phyloP scores from a whole-genome alignment of 2,888 invertebrate species.

The Merodon equestris region DNA sequence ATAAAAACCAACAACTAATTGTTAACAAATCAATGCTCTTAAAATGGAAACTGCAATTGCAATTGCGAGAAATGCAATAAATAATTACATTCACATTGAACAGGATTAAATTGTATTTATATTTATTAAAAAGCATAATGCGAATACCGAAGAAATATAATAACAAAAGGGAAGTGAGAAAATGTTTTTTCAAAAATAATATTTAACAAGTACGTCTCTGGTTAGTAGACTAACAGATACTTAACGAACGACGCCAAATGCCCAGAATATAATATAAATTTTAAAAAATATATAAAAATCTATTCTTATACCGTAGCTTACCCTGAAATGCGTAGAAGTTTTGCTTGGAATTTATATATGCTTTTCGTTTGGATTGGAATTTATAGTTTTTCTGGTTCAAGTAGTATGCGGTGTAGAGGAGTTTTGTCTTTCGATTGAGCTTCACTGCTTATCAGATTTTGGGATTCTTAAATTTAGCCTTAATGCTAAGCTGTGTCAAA shows the following conservation, averaged over 20 bases:
- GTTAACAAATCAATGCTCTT: slow-evolving; percentile 62
- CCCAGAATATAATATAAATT: too few relatives aligned
- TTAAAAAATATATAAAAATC: slow-evolving; percentile 29
- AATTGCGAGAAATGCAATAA: slow-evolving; percentile 46
- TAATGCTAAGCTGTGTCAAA: too few relatives aligned
- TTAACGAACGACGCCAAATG: slow-evolving; percentile 61
- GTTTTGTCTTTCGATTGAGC: too few relatives aligned
- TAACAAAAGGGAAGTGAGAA: slow-evolving; percentile 7
- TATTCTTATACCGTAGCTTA: slow-evolving; percentile 36
- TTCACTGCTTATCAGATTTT: too few relatives aligned
- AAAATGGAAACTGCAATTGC: slow-evolving; percentile 49
- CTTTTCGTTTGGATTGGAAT: too few relatives aligned
- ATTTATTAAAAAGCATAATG: slow-evolving; percentile 54
- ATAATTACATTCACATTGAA: slow-evolving; percentile 67
- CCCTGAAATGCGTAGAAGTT: slow-evolving; percentile 13
- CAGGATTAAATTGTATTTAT: slow-evolving; percentile 58
- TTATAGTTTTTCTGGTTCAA: too few relatives aligned
- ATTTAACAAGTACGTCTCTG: too few relatives aligned
- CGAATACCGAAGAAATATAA: slow-evolving; percentile 24
- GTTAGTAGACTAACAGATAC: slow-evolving; percentile 36
- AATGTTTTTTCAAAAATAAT: background rate
- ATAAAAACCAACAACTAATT: slow-evolving; percentile 38
- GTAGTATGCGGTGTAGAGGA: too few relatives aligned
- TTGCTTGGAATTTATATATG: slow-evolving; percentile 8
- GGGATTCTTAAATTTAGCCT: too few relatives aligned